Conservation (phyloP, 2,113 vertebrate genomes). For the Mesitornis unicolor region DNA sequence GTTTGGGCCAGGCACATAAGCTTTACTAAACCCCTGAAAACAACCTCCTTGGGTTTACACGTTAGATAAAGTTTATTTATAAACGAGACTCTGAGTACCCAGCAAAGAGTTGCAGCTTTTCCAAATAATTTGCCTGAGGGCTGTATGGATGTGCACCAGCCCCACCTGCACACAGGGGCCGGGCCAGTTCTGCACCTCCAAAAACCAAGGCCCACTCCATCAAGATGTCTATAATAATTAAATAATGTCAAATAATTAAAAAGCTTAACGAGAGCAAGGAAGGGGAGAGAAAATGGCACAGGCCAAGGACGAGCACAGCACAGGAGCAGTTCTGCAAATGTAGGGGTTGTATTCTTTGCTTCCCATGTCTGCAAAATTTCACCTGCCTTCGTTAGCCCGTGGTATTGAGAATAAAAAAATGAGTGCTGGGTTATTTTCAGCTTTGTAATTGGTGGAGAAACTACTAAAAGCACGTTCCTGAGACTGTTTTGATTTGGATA, state of each 20-base stretch:
- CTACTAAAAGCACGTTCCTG: background rate
- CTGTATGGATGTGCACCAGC: accelerated
- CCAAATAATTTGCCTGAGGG: background rate
- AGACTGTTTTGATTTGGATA: background rate
- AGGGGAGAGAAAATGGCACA: background rate
- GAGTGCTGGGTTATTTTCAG: background rate
- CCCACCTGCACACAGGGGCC: background rate
- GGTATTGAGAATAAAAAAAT: background rate
- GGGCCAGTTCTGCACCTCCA: background rate
- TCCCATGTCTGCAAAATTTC: background rate
- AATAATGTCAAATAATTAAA: background rate
- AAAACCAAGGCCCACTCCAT: background rate
- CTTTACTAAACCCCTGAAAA: background rate
- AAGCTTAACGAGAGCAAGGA: background rate
- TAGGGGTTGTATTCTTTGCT: background rate
- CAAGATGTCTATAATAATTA: background rate
- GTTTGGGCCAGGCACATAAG: background rate
- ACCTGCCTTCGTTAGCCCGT: background rate
- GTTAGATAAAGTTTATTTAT: background rate
- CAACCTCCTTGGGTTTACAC: background rate
- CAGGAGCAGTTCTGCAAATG: accelerated
- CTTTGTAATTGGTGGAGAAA: background rate
- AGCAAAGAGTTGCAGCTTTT: background rate
- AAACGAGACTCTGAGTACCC: background rate
- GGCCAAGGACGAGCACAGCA: background rate